Evolutionary conservation across 2,888 invertebrate genomes (phyloP).

Genomic region (Xestia sexstrigata): DNA sequence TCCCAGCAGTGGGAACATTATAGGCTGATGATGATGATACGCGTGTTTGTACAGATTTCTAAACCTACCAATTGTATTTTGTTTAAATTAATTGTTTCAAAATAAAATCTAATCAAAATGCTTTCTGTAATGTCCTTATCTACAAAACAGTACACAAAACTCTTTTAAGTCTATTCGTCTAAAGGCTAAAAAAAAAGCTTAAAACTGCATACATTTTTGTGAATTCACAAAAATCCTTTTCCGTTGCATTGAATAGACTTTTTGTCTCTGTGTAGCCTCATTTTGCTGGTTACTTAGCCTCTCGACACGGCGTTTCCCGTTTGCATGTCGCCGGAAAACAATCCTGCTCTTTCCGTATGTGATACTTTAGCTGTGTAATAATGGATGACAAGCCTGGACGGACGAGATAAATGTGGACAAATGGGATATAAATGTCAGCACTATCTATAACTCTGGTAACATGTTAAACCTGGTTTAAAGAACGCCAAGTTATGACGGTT

Average conservation of each 20-base stretch:
- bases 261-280: slow-evolving; percentile 35
- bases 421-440: not conserved
- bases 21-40: too few species aligned
- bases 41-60: not conserved
- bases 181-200: slow-evolving; percentile 18
- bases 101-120: not conserved
- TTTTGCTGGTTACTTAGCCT: slow-evolving; percentile 42
- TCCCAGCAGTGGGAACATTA: too few species aligned
- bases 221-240: slow-evolving; percentile 11
- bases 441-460: not conserved
- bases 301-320: slow-evolving; percentile 21
- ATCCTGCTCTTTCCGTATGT: slow-evolving; percentile 17
- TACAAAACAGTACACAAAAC: slow-evolving; percentile 2
- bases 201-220: slow-evolving; percentile 10
- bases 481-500: not conserved
- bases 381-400: not conserved
- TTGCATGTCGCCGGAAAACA: slow-evolving; percentile 37
- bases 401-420: not conserved
- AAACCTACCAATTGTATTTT: not conserved
- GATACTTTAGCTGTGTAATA: not conserved
- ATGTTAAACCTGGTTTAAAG: not conserved
- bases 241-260: slow-evolving; percentile 20
- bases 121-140: not conserved
- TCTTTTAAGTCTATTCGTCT: not conserved
- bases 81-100: not conserved